These are phyloP conservation scores for Suricata suricatta DNA, from an alignment of 2,113 vertebrate genomes.

Conservation along the genomic window DNA sequence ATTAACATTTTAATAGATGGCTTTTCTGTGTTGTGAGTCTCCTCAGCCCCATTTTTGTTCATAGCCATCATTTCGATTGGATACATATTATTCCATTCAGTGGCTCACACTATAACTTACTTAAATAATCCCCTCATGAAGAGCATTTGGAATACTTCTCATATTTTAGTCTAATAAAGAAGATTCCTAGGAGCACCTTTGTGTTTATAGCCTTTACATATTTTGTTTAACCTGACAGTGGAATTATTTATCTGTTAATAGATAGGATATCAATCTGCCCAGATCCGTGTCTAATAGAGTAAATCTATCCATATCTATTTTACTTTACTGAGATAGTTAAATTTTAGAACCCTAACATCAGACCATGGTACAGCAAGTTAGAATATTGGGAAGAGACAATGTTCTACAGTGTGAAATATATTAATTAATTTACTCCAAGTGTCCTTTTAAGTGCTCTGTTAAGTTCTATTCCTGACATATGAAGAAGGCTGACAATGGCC, in stretches of 20 bases:
- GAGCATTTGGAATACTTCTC: neutral
- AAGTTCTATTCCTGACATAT: neutral
- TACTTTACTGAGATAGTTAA: constrained; percentile 81
- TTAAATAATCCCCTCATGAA: neutral
- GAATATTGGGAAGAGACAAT: constrained; percentile 66
- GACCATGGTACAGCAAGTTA: constrained; percentile 72
- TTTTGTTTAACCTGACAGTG: neutral
- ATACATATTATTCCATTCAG: neutral
- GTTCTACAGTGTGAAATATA: constrained; percentile 82
- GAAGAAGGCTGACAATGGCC: neutral
- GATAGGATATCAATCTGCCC: neutral
- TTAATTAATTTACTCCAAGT: constrained; percentile 34
- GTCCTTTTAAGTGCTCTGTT: neutral
- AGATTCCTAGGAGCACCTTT: neutral
- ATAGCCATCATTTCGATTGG: neutral
- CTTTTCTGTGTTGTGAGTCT: neutral
- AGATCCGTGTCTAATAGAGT: neutral
- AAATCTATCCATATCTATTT: constrained; percentile 32
- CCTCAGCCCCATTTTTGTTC: neutral
- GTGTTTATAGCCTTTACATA: neutral
- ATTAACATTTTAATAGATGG: neutral
- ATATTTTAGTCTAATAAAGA: constrained; percentile 7
- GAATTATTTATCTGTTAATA: neutral
- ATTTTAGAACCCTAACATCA: constrained; percentile 64
- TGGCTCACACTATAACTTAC: neutral